phyloP scores from a whole-genome alignment of 2,797 vertebrate species.

The Bryconaethiops microstoma region DNA sequence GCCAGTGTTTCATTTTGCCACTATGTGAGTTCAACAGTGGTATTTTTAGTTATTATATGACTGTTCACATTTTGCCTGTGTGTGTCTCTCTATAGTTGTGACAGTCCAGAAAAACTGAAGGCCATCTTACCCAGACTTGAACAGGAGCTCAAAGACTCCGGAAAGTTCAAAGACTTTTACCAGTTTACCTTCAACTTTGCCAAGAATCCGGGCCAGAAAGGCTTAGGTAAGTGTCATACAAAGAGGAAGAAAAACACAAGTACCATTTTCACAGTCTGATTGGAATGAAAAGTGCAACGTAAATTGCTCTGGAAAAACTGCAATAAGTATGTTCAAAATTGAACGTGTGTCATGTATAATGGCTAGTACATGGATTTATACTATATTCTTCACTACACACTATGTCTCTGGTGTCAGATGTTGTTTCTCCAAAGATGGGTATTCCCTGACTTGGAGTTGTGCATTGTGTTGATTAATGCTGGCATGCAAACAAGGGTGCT shows the following conservation, averaged over 20 bases:
- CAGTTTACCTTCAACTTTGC: constrained; percentile 98
- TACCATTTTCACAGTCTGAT: neutral
- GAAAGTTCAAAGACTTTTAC: constrained; percentile 96
- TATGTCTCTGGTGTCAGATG: neutral
- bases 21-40: no score
- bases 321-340: neutral
- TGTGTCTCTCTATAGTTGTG: constrained; percentile 78
- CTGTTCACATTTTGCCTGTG: neutral
- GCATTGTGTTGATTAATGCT: constrained; percentile 2
- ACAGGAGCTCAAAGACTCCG: constrained; percentile 92
- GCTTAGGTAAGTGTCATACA: constrained; percentile 83
- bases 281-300: neutral
- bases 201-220: constrained; percentile 96
- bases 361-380: neutral
- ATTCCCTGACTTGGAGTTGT: constrained; percentile 19
- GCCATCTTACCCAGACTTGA: constrained; percentile 89
- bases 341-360: neutral
- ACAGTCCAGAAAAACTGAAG: constrained; percentile 92
- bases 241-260: neutral
- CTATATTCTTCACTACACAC: no score
- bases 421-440: neutral
- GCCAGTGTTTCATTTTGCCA: neutral
- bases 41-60: no score
- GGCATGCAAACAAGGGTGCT: constrained; percentile 20
- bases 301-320: neutral